These are phyloP conservation scores for Drosophila colorata DNA, from an alignment of 2,888 invertebrate genomes.

Conservation along the genomic window DNA sequence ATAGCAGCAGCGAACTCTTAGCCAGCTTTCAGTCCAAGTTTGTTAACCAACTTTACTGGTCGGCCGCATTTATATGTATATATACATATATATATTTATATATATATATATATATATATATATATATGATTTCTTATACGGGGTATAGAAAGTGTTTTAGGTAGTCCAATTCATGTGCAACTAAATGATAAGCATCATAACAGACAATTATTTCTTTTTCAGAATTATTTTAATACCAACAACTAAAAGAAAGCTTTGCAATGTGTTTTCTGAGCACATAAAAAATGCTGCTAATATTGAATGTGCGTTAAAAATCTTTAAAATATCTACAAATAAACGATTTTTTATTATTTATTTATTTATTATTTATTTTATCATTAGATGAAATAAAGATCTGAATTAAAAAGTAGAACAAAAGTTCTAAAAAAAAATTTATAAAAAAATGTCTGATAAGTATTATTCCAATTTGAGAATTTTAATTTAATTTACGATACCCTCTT, in stretches of 20 bases:
- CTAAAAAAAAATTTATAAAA: no score
- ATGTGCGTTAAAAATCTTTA: no score
- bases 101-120: background rate
- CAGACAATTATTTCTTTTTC: background rate
- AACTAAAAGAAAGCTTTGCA: background rate
- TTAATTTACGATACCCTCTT: no score
- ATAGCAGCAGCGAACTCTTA: slow-evolving; percentile 21
- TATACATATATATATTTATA: slow-evolving; percentile 1
- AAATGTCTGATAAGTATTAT: no score
- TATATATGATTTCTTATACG: slow-evolving; percentile 11
- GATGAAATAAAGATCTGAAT: no score
- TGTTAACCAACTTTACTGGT: slow-evolving; percentile 54
- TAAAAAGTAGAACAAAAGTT: no score
- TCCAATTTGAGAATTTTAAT: no score
- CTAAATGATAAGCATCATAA: background rate
- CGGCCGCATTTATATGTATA: slow-evolving; percentile 34
- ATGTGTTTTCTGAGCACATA: background rate
- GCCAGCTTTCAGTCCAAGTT: slow-evolving; percentile 42
- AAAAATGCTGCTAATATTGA: background rate
- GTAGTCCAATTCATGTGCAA: background rate
- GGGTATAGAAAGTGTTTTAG: slow-evolving; percentile 15
- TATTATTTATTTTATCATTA: no score
- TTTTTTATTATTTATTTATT: no score
- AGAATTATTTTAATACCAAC: background rate
- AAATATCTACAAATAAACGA: no score